Evolutionary conservation across 2,113 vertebrate genomes (phyloP), one percentile per base, ranked within the genome.

Genomic region (Macaca nemestrina): DNA sequence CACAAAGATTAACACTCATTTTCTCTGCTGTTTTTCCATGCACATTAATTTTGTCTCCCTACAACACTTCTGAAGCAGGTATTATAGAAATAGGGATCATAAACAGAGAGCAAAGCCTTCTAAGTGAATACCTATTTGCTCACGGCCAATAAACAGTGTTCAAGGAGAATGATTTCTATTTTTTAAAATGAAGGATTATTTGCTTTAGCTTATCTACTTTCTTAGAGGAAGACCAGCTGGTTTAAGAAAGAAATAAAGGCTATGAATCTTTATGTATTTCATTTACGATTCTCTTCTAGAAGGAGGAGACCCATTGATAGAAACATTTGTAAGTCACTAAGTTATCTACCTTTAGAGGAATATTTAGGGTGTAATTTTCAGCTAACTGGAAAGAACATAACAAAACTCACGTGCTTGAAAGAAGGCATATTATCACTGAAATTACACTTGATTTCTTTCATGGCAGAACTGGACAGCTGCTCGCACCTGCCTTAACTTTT

Each of bases 391-490:
- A 27, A 88, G 70, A 61, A 48, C 18, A 25, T 73, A 84, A 68
- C 70, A 83, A 83, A 89, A 73, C 12, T 9, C 4, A 4, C 27
- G 23, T 18, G 13, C 40, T 93, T 83, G 32, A 48, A 52, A 89
- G n/a, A 94, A 96, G 45, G 55, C 13, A 12, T 25, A 45, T 72
- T 70, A 32, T 68, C 52, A 52, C 57, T 45, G 43, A 68, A 67
- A 50, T 48, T 95, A 45, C 83, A 88, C 40, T 61, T 89, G 27
- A 88, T 73, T 87, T 90, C 38, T 87, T 94, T 97, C 23, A 57
- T 13, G 30, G 83, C 22, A 81, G 55, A 67, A 57, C 7, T 11
- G 17, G 91, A 97, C 97, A 98, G 98, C 96, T 98, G 97, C 94
- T 90, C 84, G 94, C 97, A 97, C 95, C 97, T 96, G 97, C 84